Conservation (phyloP, 2,113 vertebrate species). For the human (Homo sapiens) region GRCh38 chr18:7818001-7818500, state of each 20-base stretch:
- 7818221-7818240: neutral
- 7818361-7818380: neutral
- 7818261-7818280: neutral
- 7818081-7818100: neutral
- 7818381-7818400: neutral
- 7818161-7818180: neutral
- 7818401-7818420: neutral
- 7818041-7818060: neutral
- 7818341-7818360: neutral
- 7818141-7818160: neutral
- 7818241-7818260: neutral
- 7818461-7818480: neutral
- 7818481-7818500: neutral
- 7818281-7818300: neutral
- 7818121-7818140: neutral
- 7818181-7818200: neutral
- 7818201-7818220: neutral
- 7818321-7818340: neutral
- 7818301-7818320: neutral
- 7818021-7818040: neutral
- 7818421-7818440: neutral
- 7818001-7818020: neutral
- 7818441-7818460: fast-evolving
- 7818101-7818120: neutral
- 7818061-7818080: neutral